Base-by-base conservation (phyloP, 2,113 vertebrate species). In the Henicopernis longicauda region DNA sequence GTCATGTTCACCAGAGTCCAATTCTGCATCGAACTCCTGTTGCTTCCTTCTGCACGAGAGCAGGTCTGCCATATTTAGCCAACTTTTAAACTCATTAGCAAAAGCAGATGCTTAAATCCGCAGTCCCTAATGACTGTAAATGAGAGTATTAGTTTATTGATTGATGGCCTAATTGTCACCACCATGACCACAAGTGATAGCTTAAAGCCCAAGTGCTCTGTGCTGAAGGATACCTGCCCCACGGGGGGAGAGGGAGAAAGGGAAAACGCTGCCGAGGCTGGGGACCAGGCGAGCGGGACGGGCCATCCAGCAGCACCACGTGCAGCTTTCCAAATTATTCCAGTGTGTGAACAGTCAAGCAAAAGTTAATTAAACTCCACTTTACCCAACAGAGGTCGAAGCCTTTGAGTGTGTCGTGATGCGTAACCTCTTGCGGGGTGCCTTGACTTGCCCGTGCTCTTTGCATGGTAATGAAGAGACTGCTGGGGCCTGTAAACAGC, bases 141-240 rank as follows among this genome's bases (percentile, higher is more conserved):
- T 94, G 92, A 79, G 94, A 96, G 88, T 80, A 97, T 97, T 96
- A 93, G 76, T 89, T 91, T 85, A 96, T 96, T 92, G 97, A 98
- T 93, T 80, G 90, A 89, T 92, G 91, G 87, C 82, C 90, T 97
- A 97, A 97, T 96, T 92, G 92, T 91, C 95, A 93, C 81, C 90
- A 94, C 91, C 50, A 31, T 29, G 78, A 84, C 92, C 94, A 87
- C 89, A 32, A 89, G 92, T 14, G 19, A 77, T 25, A 93, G 90
- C 86, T 31, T 42, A 8, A 4, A 92, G 94, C 63, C 44, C 42
- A 1, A 18, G 77, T 0, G 34, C 74, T 62, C 34, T 1, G 36
- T 36, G 89, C 44, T 18, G 42, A 65, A 86, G 94, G 92, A 86
- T 27, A 25, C 55, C 32, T 65, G 17, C 32, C 22, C 54, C 3